Percentiles rank a stretch among this genome's conserved stretches.
Conservation (phyloP, 2,888 invertebrate genomes). For the Coenonympha arcania region DNA sequence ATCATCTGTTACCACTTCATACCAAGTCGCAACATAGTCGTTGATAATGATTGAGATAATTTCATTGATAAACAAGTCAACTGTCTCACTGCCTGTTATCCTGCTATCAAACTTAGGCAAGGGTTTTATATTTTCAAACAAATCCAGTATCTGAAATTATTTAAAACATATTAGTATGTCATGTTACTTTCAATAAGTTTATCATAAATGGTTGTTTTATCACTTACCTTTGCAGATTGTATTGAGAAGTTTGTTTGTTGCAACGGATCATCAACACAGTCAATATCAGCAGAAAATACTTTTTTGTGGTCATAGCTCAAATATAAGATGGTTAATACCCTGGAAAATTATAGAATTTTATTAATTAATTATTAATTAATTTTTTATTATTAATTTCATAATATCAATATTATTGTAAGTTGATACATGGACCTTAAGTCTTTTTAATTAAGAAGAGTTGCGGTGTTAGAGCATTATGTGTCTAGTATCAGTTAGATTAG, state of each 20-base stretch:
- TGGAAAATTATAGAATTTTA: constrained; percentile 34
- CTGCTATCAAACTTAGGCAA: constrained; percentile 67
- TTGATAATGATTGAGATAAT: constrained; percentile 85
- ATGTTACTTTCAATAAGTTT: background rate
- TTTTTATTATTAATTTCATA: background rate
- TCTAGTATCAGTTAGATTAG: too few relatives aligned
- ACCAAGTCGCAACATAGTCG: constrained; percentile 88
- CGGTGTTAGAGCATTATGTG: too few relatives aligned
- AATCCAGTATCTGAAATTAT: constrained; percentile 47
- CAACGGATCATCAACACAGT: constrained; percentile 63
- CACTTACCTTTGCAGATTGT: constrained; percentile 51
- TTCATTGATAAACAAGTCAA: constrained; percentile 89
- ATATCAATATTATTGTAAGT: too few relatives aligned
- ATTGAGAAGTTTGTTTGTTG: constrained; percentile 62
- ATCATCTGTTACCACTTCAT: constrained; percentile 78
- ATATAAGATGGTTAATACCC: constrained; percentile 55
- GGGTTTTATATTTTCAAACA: constrained; percentile 45
- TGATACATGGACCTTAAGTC: too few relatives aligned
- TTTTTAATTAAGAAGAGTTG: too few relatives aligned
- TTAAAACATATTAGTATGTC: background rate
- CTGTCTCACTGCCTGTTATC: constrained; percentile 88
- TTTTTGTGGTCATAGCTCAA: constrained; percentile 58
- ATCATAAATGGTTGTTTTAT: too few relatives aligned
- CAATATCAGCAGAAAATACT: constrained; percentile 57
- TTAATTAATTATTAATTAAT: background rate